Evolutionary conservation across 2,888 invertebrate species (phyloP).

Genomic region (Nomada hirtipes): DNA sequence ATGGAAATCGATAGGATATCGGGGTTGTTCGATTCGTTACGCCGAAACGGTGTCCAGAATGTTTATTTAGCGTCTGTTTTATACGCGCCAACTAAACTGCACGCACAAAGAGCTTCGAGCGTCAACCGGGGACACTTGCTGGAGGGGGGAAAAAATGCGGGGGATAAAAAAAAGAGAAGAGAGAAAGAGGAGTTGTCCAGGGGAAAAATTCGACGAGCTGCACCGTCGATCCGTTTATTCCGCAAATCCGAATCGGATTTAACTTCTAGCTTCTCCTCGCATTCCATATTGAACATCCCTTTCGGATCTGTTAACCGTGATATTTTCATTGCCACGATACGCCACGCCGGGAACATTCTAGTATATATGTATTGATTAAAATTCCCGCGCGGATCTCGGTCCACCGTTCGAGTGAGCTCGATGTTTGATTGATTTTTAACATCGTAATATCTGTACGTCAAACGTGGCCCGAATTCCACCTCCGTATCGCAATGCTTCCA

Average conservation of each 20-base stretch:
- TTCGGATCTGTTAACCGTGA: conserved; percentile 47
- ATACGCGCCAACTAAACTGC: conserved; percentile 65
- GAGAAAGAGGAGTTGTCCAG: conserved; percentile 23
- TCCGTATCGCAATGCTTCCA: conserved; percentile 20
- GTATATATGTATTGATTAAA: conserved; percentile 58
- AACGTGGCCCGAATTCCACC: conserved; percentile 25
- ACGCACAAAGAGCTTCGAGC: conserved; percentile 40
- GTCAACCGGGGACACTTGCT: conserved; percentile 55
- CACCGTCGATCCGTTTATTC: conserved; percentile 64
- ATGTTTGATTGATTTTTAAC: conserved; percentile 58
- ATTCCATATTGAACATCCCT: conserved; percentile 61
- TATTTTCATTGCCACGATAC: conserved; percentile 54
- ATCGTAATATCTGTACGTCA: conserved; percentile 32
- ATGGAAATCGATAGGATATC: conserved; percentile 55
- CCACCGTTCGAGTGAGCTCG: conserved; percentile 1
- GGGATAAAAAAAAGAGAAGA: conserved; percentile 12
- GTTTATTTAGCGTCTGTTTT: conserved; percentile 71
- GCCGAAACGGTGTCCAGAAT: conserved; percentile 57
- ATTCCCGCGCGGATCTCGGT: conserved; percentile 38
- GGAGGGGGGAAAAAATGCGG: conserved; percentile 24
- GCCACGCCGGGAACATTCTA: conserved; percentile 44
- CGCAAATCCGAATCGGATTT: conserved; percentile 68
- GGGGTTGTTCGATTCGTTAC: conserved; percentile 66
- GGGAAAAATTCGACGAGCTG: conserved; percentile 58
- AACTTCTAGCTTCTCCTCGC: conserved; percentile 57